A percentile compares a stretch with the other conserved stretches of the same genome.
These are phyloP conservation scores for Nomia melanderi DNA, from an alignment of 1,140 invertebrate species.

Conservation along the genomic window DNA sequence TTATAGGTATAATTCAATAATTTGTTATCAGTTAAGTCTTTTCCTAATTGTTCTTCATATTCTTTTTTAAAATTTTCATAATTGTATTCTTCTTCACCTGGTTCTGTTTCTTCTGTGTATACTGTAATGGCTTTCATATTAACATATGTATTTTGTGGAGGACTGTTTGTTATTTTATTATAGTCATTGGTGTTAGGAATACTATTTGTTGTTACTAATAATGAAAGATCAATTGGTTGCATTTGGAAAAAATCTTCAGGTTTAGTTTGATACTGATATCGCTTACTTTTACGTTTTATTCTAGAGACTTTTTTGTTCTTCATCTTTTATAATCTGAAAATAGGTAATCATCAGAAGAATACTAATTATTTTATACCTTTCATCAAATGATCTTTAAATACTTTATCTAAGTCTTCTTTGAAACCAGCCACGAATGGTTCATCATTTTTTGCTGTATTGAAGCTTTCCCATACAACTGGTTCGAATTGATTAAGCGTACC, in stretches of 20 bases:
- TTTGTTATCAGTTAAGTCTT: slow-evolving; percentile 44
- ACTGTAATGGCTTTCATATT: neutral
- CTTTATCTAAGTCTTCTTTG: slow-evolving; percentile 62
- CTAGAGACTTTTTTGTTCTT: neutral
- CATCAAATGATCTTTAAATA: slow-evolving; percentile 12
- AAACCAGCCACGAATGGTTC: slow-evolving; percentile 67
- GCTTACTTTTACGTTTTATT: neutral
- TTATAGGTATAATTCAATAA: slow-evolving; percentile 65
- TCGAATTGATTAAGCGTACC: slow-evolving; percentile 30
- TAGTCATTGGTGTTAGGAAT: slow-evolving; percentile 3
- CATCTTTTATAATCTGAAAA: slow-evolving; percentile 17
- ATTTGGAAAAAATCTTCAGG: neutral
- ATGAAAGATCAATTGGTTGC: neutral
- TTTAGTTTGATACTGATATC: neutral
- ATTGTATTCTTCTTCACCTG: slow-evolving; percentile 60
- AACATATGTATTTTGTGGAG: neutral
- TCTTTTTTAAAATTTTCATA: slow-evolving; percentile 69
- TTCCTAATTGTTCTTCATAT: slow-evolving; percentile 65
- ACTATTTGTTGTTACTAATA: neutral
- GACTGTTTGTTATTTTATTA: neutral
- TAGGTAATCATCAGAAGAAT: slow-evolving; percentile 12
- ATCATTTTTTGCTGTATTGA: slow-evolving; percentile 46
- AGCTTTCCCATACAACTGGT: slow-evolving; percentile 45
- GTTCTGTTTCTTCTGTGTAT: slow-evolving; percentile 9
- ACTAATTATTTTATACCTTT: neutral